Conservation (phyloP, 1,140 invertebrate species). For the Habropoda laboriosa region DNA sequence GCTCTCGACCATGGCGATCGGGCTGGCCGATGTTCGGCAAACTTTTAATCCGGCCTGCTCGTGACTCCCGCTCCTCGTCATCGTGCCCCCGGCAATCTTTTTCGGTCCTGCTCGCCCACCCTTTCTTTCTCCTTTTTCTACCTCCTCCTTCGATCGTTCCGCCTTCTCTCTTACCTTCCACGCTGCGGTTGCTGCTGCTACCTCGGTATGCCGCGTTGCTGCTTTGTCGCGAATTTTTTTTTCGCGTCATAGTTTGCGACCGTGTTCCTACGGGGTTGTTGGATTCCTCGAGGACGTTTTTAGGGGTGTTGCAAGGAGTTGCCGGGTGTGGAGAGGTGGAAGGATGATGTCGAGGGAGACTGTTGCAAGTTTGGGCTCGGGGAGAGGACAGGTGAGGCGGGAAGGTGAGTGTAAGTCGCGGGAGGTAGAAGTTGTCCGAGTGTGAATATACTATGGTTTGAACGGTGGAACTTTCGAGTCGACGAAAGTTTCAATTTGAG, state of each 20-base stretch:
- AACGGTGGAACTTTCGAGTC: no score
- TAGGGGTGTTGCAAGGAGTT: no score
- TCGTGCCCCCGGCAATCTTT: slow-evolving; percentile 44
- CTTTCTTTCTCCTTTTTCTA: slow-evolving; percentile 30
- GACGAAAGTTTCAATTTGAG: no score
- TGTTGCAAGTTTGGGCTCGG: no score
- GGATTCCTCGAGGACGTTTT: background rate
- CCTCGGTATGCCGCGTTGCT: background rate
- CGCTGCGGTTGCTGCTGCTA: background rate
- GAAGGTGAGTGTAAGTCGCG: no score
- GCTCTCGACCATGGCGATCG: slow-evolving; percentile 69
- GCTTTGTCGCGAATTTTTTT: background rate
- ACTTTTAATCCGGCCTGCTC: slow-evolving; percentile 74
- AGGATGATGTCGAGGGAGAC: no score
- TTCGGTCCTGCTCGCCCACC: slow-evolving; percentile 30
- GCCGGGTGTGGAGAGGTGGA: no score
- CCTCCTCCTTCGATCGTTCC: slow-evolving; percentile 9
- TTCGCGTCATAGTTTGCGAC: no score
- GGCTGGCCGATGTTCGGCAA: slow-evolving; percentile 72
- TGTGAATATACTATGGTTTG: no score
- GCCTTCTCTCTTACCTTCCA: background rate
- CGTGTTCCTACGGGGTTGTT: no score
- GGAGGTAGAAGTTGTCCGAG: no score
- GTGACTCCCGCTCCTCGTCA: slow-evolving; percentile 68
- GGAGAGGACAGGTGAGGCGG: no score